Evolutionary conservation across 2,888 invertebrate species (phyloP), one percentile per base, ranked within the genome.

Genomic region (Drosophila acutilabella): DNA sequence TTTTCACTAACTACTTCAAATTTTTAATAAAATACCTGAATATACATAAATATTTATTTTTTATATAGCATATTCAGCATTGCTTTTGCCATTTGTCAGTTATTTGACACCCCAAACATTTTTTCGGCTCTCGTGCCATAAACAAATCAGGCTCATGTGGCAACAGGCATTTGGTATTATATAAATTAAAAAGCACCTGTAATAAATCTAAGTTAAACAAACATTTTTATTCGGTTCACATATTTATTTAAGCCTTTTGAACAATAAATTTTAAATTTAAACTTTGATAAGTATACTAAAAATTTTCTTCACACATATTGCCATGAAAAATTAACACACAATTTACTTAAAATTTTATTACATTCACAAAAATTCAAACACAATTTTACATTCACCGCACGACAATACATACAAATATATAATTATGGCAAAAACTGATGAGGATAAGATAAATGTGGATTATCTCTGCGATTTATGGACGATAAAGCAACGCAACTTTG

Each of bases 1-100:
- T 45, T 60, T 57, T 30, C 26, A 23, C 56, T 44, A 59, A 50
- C 16, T 52, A 52, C 36, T 36, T 30, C 45, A 42, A 40, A 75
- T 30, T 65, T 70, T 48, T 53, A 64, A 72, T 62, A 66, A 71
- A 62, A 69, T 18, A 68, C 52, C 61, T 64, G 61, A 11, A 6
- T 64, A 54, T 30, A 30, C 0, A 30, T 30, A 30, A 30, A 30
- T 30, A 30, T 30, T 70, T 50, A 50, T 70, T 59, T 62, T 70
- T 59, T 64, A 68, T 26, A 13, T 13, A 44, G 4, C 51, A 40
- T 23, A 56, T 33, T 30, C 3, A 11, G 14, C 36, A 13, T 23
- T 44, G 33, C 42, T 56, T 56, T 65, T 52, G 23, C 40, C 56
- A 23, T 53, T 59, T 44, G 20, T 42, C 41, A 47, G 60, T 23